Evolutionary conservation across 2,113 vertebrate species (phyloP), one percentile per base, ranked within the genome.

Genomic region (Oreochromis spilurus): DNA sequence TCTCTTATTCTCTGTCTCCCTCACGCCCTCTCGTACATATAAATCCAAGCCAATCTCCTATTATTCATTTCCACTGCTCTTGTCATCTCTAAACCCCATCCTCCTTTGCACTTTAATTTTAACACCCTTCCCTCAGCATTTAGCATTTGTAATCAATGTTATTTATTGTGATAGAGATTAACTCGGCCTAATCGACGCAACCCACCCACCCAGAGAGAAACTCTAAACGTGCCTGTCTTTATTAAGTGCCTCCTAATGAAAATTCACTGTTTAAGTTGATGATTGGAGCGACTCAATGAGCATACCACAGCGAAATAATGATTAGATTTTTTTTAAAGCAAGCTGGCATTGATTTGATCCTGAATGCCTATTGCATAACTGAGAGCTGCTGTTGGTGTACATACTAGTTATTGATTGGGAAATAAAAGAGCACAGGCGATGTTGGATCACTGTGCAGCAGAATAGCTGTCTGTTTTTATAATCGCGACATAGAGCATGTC

Each of bases 81-180:
- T 81, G 65, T 89, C 85, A 79, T 82, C 79, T 38, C 13, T 79
- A 78, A 78, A 16, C 82, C 85, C 57, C 62, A 17, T 83, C 52
- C 31, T 84, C 9, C n/a, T 86, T 54, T 79, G 85, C 86, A 43
- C 90, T 91, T 90, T 90, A 65, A 91, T 90, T 93, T 84, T 54
- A 87, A 48, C 86, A 87, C 36, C 60, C 85, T 84, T 85, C 88
- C 80, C 79, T 43, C 77, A 60, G 83, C 55, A 16, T 81, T 93
- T 93, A 58, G 82, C 54, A 17, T 81, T 94, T 92, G 87, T 94
- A 94, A 95, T 96, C 90, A 93, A 89, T 90, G 89, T 94, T 96
- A 93, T 95, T 94, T 94, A 93, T 93, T 93, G 81, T 92, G 89
- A 92, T 90, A 34, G 94, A 93, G 93, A 96, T 95, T 93, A 96